These are phyloP conservation scores for honey bee (Apis mellifera) DNA, from an alignment of 1,140 invertebrate genomes.

Conservation along the genomic window DNA sequence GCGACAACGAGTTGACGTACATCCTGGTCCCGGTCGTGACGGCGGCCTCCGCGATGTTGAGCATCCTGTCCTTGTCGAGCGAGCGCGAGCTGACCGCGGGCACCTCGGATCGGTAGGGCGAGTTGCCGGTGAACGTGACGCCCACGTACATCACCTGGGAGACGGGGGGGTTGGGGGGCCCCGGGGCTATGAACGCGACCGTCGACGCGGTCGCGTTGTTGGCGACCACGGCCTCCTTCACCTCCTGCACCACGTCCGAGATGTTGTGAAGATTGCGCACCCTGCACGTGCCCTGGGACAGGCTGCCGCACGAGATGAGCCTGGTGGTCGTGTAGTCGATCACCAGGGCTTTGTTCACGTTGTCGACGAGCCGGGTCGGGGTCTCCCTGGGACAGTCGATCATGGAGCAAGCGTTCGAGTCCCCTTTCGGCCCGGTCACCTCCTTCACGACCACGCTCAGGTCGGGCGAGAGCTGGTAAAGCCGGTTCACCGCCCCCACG, in stretches of 20 bases:
- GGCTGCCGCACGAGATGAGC: slow-evolving; percentile 95
- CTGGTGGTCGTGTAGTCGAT: slow-evolving; percentile 95
- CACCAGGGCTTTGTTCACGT: slow-evolving; percentile 97
- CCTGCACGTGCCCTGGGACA: slow-evolving; percentile 95
- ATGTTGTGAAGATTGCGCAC: slow-evolving; percentile 95
- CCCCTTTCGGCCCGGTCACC: slow-evolving; percentile 93
- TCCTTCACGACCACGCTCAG: slow-evolving; percentile 89
- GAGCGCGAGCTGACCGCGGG: slow-evolving; percentile 96
- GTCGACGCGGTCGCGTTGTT: slow-evolving; percentile 97
- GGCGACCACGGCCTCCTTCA: slow-evolving; percentile 94
- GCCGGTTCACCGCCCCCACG: slow-evolving; percentile 95
- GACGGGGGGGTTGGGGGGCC: slow-evolving; percentile 93
- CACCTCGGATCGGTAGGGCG: slow-evolving; percentile 95
- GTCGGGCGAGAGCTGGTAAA: slow-evolving; percentile 95
- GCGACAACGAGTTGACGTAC: slow-evolving; percentile 94
- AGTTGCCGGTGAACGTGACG: slow-evolving; percentile 95
- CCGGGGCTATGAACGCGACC: slow-evolving; percentile 97
- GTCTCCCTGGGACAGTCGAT: slow-evolving; percentile 89
- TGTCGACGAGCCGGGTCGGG: slow-evolving; percentile 90
- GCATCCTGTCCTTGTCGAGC: slow-evolving; percentile 93
- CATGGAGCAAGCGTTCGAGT: slow-evolving; percentile 94
- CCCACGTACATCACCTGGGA: slow-evolving; percentile 98
- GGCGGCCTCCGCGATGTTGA: slow-evolving; percentile 94
- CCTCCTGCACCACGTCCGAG: slow-evolving; percentile 88
- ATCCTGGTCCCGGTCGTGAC: slow-evolving; percentile 96